Base-by-base conservation (phyloP, 2,113 vertebrate genomes). In the Panurus biarmicus region DNA sequence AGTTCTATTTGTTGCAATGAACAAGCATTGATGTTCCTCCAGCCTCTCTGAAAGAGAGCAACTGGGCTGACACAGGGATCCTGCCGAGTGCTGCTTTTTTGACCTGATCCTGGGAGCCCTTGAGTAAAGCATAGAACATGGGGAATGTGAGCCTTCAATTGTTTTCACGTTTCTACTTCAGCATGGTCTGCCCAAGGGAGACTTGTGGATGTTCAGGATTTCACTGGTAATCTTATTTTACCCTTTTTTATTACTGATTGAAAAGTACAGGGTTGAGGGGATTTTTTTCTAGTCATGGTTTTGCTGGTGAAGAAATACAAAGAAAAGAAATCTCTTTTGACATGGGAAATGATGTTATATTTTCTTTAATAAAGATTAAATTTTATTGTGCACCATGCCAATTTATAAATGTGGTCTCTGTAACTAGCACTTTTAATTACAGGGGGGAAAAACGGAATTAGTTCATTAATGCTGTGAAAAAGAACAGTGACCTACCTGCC, bases 401-500 rank as follows among this genome's bases (percentile, higher is more conserved):
- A 82, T 95, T 95, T 81, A 95, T 69, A 96, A 97, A 96, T 10
- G 73, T 94, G 95, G 96, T 96, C 88, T 96, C 90, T 96, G 81
- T 93, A 97, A 97, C 87, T 96, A 29, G 14, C 60, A 71, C 88
- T 96, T 96, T 96, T 97, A 98, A 97, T 98, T 97, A 98, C 91
- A 92, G 42, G 57, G 57, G 81, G 75, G 76, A 36, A 94, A 94
- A 97, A 78, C 2, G 7, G 95, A 97, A 97, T 97, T 96, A 96
- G 93, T 97, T 98, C 96, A 98, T 97, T 97, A 98, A 97, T 95
- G 94, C 85, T 76, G 66, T 96, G 95, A 97, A 97, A 97, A 97
- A 96, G 95, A 97, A 85, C 95, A 89, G 91, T 97, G 97, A 97
- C 97, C 97, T 97, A 97, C 92, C 97, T 98, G 97, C 96, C 98